Percentiles rank a stretch among this genome's conserved stretches.
Conservation (phyloP, 2,113 vertebrate genomes). For the Sitta europaea region DNA sequence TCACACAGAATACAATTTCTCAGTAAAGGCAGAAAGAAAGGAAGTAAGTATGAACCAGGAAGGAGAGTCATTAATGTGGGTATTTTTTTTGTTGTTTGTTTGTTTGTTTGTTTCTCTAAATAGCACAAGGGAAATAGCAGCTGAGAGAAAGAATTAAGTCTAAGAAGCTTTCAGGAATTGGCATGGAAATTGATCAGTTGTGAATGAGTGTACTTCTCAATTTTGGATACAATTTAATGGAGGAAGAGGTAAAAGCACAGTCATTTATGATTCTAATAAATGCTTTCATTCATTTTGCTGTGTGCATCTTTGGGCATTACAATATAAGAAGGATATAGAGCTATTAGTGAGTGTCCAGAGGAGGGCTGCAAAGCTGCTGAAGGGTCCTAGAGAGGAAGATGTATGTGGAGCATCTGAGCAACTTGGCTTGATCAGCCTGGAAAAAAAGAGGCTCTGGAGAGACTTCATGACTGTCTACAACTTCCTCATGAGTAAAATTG, state of each 20-base stretch:
- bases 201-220: background rate
- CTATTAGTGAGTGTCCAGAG: background rate
- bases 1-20: background rate
- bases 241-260: background rate
- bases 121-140: background rate
- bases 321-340: background rate
- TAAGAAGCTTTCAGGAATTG: constrained; percentile 13
- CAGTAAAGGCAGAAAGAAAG: background rate
- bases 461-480: background rate
- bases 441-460: background rate
- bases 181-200: background rate
- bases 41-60: constrained; percentile 3
- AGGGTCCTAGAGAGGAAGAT: background rate
- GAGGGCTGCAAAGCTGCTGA: background rate
- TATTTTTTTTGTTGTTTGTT: no score
- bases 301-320: background rate
- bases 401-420: background rate
- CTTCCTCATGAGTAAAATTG: background rate
- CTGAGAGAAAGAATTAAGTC: background rate
- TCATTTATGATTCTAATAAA: background rate
- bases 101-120: background rate
- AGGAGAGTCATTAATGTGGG: background rate
- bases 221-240: background rate
- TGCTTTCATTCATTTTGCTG: background rate
- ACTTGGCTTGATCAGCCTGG: background rate